Conservation (phyloP, 2,113 vertebrate genomes). For the Nesoenas mayeri region DNA sequence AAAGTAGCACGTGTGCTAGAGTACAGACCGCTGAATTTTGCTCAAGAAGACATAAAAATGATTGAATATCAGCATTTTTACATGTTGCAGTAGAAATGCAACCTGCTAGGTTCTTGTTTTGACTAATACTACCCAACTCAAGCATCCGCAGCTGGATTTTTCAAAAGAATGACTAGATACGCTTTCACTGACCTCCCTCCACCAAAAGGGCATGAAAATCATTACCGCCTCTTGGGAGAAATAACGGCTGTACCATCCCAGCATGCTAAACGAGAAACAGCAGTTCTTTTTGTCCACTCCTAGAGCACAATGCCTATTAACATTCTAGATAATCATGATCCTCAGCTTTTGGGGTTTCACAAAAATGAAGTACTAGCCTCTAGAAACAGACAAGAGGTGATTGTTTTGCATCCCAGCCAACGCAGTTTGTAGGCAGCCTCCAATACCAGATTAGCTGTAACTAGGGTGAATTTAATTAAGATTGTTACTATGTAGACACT, state of each 20-base stretch:
- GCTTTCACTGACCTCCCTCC: background rate
- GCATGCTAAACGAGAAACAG: background rate
- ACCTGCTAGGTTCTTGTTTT: background rate
- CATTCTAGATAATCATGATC: background rate
- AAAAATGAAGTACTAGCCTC: background rate
- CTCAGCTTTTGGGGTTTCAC: background rate
- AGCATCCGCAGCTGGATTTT: background rate
- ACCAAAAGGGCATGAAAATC: background rate
- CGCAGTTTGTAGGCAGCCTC: background rate
- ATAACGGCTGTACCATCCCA: background rate
- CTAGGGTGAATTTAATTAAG: conserved; percentile 55
- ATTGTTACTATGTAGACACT: background rate
- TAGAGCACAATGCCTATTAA: background rate
- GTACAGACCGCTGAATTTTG: background rate
- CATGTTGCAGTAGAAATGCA: background rate
- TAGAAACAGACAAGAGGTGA: background rate
- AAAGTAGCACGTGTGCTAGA: background rate
- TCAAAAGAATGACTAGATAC: background rate
- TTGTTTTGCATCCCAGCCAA: background rate
- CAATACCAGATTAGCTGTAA: background rate
- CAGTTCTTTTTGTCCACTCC: background rate
- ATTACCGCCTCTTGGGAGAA: background rate
- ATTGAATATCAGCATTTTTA: background rate
- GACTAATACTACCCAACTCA: background rate
- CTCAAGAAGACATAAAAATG: background rate